Base-by-base conservation (phyloP, 2,797 vertebrate genomes). In the Rhynchotus rufescens region DNA sequence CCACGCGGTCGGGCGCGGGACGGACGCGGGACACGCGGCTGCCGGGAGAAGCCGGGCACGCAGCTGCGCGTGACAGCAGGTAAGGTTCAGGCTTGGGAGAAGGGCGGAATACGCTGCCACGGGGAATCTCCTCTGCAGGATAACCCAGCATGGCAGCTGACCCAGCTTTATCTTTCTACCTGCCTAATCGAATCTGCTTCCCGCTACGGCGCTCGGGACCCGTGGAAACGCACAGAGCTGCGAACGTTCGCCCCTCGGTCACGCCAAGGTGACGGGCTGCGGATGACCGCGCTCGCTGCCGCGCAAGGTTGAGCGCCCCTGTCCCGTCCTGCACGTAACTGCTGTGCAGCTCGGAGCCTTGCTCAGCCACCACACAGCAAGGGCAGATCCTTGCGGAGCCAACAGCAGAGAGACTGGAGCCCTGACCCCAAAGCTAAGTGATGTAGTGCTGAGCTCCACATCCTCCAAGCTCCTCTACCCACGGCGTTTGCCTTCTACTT, bases 111-210 rank as follows among this genome's bases (percentile, higher is more conserved):
- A 86, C 89, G 95, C 88, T 96, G 97, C 96, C 95, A 90, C 22
- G 71, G 86, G 95, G 73, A 80, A 68, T 64, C 93, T 91, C 84
- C 93, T 95, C 95, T 89, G 92, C 10, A 3, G 93, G 45, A 38
- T 93, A 94, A 96, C 38, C 77, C 4, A 4, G 57, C 60, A 45
- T 93, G 92, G 96, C 97, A 97, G 97, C 88, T 97, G 97, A 96
- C 95, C 95, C 94, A 97, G 93, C 95, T 95, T 92, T 88, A 88
- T 96, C 92, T 86, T 96, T 95, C 96, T 97, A 97, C 97, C 97
- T 97, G 97, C 96, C 97, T 92, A 61, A 61, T 91, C 28, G 4
- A 88, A 77, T 95, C 85, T 94, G 80, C 30, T 69, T 95, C 94
- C 85, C 78, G 12, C 16, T 30, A 21, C 1, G 0, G 74, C 89